phyloP scores from a whole-genome alignment of 2,113 vertebrate species.

The Mustela nigripes region DNA sequence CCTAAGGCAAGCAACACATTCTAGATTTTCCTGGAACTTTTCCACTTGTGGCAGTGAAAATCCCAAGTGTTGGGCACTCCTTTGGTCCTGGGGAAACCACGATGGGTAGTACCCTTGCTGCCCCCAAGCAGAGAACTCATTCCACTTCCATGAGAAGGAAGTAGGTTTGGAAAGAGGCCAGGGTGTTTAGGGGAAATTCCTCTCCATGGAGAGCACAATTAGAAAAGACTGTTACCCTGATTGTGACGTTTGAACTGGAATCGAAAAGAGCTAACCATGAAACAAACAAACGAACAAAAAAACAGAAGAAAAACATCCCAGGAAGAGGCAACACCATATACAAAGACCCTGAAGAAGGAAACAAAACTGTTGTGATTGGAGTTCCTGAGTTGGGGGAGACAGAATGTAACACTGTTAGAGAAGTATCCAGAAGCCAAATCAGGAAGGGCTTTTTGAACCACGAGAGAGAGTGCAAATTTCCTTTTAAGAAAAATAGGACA shows the following conservation, averaged over 20 bases:
- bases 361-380: background rate
- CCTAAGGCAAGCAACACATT: background rate
- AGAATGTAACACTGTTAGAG: background rate
- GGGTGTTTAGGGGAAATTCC: background rate
- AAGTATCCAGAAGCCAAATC: background rate
- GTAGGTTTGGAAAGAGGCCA: background rate
- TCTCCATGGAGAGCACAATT: background rate
- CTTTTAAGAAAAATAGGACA: background rate
- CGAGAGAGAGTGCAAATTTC: background rate
- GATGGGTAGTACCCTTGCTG: background rate
- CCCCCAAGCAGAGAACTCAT: background rate
- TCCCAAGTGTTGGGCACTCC: background rate
- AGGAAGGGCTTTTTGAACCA: background rate
- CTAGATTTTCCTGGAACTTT: background rate
- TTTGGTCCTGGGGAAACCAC: background rate
- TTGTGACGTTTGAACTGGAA: background rate
- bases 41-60: background rate
- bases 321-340: background rate
- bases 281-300: too few species aligned
- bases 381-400: background rate
- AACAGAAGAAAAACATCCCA: background rate
- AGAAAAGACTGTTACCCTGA: background rate
- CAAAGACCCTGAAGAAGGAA: background rate
- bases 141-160: background rate
- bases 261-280: background rate